Base-by-base conservation (phyloP, 2,888 invertebrate genomes). In the Uropetala carovei region DNA sequence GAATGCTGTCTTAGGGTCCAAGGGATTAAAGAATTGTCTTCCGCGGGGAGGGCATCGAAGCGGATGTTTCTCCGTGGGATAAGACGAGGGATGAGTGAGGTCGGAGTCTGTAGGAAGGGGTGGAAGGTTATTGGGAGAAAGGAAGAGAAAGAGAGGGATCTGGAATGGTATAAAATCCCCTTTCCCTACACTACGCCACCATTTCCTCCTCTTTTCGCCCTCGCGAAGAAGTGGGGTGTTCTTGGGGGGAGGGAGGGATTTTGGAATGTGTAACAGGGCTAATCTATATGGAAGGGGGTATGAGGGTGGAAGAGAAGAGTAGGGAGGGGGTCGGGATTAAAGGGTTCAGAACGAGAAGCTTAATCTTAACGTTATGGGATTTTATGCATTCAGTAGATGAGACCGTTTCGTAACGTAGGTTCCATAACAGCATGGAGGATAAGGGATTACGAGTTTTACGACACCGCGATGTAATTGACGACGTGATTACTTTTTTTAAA, bases 11-110 rank as follows among this genome's bases (percentile, higher is more conserved):
- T 68, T 22, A 5, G 4, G 68, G 75, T 75, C 13, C 75, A 9
- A 14, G 22, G 75, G 75, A 75, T 75, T 75, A 75, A 75, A 75
- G 75, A 75, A 75, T 75, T 75, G 75, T 75, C 75, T 75, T 14
- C 75, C 75, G 75, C 75, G 75, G 22, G 27, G 18, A 75, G 75
- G 75, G 75, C 27, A 13, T 75, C 27, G 27, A 60, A 75, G 75
- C 22, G 75, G 22, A 13, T 75, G 22, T n/a, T 68, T 9, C 68
- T 68, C 68, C n/a, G 68, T 64, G n/a, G 68, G n/a, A 22, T 68
- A 10, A n/a, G 27, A 27, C 13, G 27, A 75, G 27, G 27, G 75
- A 27, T 27, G 27, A 27, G 27, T 27, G 18, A 18, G 68, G 9
- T 68, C 22, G 22, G 75, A 22, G 13, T 14, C 43, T 43, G 43